Conservation (phyloP, 2,797 vertebrate species). For the Gephyroberyx darwinii region DNA sequence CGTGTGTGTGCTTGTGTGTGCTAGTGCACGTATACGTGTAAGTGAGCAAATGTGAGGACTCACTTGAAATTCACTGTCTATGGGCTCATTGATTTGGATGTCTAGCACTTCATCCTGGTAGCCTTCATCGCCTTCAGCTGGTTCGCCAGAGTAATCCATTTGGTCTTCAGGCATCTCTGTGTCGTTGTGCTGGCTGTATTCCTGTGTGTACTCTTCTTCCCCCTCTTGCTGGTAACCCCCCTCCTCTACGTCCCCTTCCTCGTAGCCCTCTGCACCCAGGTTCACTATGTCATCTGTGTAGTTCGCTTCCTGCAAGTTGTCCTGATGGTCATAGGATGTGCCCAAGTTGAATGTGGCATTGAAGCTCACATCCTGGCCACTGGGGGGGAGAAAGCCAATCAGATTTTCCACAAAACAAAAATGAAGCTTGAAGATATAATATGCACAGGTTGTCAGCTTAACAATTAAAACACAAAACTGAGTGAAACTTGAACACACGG, state of each 20-base stretch:
- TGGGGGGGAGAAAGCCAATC: conserved; percentile 54
- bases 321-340: conserved; percentile 84
- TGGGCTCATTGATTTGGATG: conserved; percentile 94
- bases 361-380: conserved; percentile 86
- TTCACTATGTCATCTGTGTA: conserved; percentile 86
- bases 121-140: conserved; percentile 83
- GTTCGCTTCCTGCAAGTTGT: conserved; percentile 80
- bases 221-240: conserved; percentile 79
- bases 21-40: conserved; percentile 19
- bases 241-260: conserved; percentile 68
- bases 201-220: conserved; percentile 81
- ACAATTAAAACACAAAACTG: not conserved
- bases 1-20: conserved; percentile 2
- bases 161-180: conserved; percentile 84
- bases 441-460: not conserved
- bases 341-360: conserved; percentile 83
- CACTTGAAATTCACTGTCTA: conserved; percentile 97
- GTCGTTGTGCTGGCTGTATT: conserved; percentile 82
- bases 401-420: conserved; percentile 7
- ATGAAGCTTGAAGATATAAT: not conserved
- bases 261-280: conserved; percentile 81
- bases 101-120: conserved; percentile 94
- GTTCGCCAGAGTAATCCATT: conserved; percentile 86
- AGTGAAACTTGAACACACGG: not conserved
- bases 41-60: conserved; percentile 66